A percentile compares a stretch with the other conserved stretches of the same genome.
phyloP scores from a whole-genome alignment of 2,113 vertebrate genomes.

The Castor canadensis region DNA sequence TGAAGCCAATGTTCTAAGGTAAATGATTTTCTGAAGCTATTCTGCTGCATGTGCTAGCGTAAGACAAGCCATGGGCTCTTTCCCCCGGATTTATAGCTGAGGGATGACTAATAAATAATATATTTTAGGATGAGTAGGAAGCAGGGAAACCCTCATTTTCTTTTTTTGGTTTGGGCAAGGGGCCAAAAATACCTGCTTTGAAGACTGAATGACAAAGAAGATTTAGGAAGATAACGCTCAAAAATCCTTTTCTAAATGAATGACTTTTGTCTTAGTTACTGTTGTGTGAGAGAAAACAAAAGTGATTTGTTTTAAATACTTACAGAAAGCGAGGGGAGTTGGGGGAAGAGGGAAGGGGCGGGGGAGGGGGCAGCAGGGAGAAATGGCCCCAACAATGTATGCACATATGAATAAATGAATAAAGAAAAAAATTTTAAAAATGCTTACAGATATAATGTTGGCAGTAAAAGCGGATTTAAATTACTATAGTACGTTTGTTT shows the following conservation, averaged over 20 bases:
- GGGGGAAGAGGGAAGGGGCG: no score
- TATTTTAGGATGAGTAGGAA: not conserved
- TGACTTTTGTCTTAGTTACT: not conserved
- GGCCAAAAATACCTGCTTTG: not conserved
- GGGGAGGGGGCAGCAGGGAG: no score
- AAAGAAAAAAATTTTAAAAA: no score
- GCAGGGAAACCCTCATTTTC: slow-evolving; percentile 6
- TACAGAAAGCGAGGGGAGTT: no score
- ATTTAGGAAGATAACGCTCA: not conserved
- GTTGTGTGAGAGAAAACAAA: slow-evolving; percentile 10
- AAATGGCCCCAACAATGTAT: no score
- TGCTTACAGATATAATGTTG: no score
- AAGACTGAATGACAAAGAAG: slow-evolving; percentile 23
- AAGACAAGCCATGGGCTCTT: not conserved
- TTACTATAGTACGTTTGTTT: not conserved
- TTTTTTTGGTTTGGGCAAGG: slow-evolving; percentile 17
- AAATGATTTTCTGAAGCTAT: not conserved
- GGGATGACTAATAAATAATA: slow-evolving; percentile 21
- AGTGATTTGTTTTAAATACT: not conserved
- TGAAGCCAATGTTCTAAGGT: not conserved
- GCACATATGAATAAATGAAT: no score
- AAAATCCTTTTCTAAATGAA: not conserved
- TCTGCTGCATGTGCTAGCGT: not conserved
- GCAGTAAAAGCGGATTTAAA: no score
- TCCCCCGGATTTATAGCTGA: not conserved